Evolutionary conservation across 2,113 vertebrate genomes (phyloP), one percentile per base, ranked within the genome.

Genomic region (Felis catus): DNA sequence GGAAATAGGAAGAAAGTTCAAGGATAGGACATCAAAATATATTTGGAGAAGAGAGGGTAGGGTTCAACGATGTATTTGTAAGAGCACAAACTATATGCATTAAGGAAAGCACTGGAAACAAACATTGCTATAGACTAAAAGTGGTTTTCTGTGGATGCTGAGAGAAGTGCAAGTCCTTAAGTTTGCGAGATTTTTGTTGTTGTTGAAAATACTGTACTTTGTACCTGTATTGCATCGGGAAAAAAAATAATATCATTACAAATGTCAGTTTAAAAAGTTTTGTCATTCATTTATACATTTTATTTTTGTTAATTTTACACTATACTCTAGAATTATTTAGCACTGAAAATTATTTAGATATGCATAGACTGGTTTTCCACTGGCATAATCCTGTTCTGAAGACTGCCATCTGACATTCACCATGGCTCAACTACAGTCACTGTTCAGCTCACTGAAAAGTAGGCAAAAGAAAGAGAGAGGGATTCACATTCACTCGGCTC

Each of bases 391-490:
- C 31, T 66, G 45, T 13, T 21, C 21, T 39, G 41, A 9, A 85
- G 8, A n/a, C 41, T 41, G 4, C 0, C 41, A 48, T 39, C n/a
- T 39, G 36, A 9, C 4, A 19, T 7, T 48, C 14, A 4, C 12
- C 48, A 12, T 0, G 0, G 27, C 25, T 1, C 1, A 10, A 3
- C 11, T n/a, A 19, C 31, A 0, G 13, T 29, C 39, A 1, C 27
- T 1, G 7, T 25, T 19, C 7, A 33, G 9, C 10, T 36, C 71
- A 14, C 5, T 7, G n/a, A 68, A 74, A 13, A 16, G 33, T 12
- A 23, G 18, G 7, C 3, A 25, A 41, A 15, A 58, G 27, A 33
- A 27, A 14, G 58, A 48, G 3, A 12, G 4, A 16, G 39, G 66
- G 5, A 14, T 15, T 12, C n/a, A 21, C 21, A 11, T 3, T 12